Conservation (phyloP, 2,888 invertebrate species). For the Steromphala cineraria region DNA sequence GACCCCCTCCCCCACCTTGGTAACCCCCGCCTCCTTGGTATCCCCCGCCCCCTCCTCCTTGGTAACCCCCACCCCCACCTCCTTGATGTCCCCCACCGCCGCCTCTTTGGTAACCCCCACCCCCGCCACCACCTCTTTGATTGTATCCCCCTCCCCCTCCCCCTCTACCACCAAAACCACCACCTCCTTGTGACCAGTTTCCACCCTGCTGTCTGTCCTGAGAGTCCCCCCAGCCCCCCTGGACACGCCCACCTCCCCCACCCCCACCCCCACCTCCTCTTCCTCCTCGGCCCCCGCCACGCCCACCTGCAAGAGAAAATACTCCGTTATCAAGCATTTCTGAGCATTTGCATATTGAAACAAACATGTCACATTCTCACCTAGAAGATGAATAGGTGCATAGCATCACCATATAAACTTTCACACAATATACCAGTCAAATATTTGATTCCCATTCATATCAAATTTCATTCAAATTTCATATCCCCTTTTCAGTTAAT, state of each 20-base stretch:
- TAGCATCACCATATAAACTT: too few relatives aligned
- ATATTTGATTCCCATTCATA: too few relatives aligned
- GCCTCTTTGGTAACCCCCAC: constrained; percentile 26
- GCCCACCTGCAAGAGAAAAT: constrained; percentile 49
- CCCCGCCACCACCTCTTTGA: constrained; percentile 34
- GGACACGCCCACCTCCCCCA: constrained; percentile 62
- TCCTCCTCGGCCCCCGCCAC: constrained; percentile 44
- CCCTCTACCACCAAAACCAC: constrained; percentile 47
- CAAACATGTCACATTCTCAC: too few relatives aligned
- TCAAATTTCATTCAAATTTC: too few relatives aligned
- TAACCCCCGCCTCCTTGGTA: constrained; percentile 34
- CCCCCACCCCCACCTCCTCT: constrained; percentile 48
- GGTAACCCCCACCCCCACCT: constrained; percentile 39
- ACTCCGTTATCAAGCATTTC: too few relatives aligned
- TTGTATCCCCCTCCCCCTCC: constrained; percentile 26
- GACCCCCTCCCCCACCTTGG: constrained; percentile 38
- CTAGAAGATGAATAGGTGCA: too few relatives aligned
- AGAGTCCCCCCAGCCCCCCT: constrained; percentile 63
- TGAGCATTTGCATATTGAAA: too few relatives aligned
- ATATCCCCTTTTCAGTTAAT: too few relatives aligned
- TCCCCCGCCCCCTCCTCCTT: constrained; percentile 38
- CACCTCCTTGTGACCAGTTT: constrained; percentile 65
- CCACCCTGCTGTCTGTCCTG: constrained; percentile 57
- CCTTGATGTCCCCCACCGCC: constrained; percentile 42
- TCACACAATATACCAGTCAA: too few relatives aligned